phyloP scores from a whole-genome alignment of 1,140 invertebrate genomes.

The Lepidotrigona ventralis region DNA sequence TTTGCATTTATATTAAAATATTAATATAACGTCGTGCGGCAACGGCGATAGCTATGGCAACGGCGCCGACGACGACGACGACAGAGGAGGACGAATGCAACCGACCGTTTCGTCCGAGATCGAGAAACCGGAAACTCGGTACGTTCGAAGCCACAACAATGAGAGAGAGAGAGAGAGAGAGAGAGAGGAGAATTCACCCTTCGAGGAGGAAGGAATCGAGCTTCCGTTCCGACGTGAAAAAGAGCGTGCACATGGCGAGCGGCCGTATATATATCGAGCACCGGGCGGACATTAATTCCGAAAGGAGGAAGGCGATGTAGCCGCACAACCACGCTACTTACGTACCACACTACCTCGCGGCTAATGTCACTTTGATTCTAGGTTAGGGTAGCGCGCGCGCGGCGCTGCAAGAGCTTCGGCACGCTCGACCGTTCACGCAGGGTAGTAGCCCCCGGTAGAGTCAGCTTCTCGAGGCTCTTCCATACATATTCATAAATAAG shows the following conservation, averaged over 20 bases:
- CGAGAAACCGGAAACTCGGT: too few species aligned
- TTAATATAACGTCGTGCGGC: constrained; percentile 68
- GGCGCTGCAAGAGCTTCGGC: constrained; percentile 5
- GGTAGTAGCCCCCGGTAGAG: constrained; percentile 16
- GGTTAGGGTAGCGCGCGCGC: constrained; percentile 31
- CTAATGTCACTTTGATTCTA: constrained; percentile 58
- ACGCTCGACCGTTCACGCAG: constrained; percentile 10
- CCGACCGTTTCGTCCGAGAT: background rate
- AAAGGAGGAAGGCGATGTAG: constrained; percentile 22
- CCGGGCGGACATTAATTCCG: constrained; percentile 60
- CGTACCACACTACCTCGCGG: constrained; percentile 36
- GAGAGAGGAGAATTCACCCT: background rate
- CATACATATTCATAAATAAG: constrained; percentile 73
- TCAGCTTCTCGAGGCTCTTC: constrained; percentile 33
- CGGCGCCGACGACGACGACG: constrained; percentile 53
- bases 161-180: background rate
- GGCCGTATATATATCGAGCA: constrained; percentile 56
- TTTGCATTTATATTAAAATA: constrained; percentile 77
- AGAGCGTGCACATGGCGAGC: constrained; percentile 37
- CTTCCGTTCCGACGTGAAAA: constrained; percentile 29
- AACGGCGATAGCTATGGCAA: background rate
- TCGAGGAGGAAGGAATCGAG: too few species aligned
- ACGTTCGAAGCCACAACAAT: too few species aligned
- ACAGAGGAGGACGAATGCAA: background rate
- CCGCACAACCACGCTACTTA: background rate